Conservation (phyloP, 2,113 vertebrate species). For the Petrocephalus microphthalmus region DNA sequence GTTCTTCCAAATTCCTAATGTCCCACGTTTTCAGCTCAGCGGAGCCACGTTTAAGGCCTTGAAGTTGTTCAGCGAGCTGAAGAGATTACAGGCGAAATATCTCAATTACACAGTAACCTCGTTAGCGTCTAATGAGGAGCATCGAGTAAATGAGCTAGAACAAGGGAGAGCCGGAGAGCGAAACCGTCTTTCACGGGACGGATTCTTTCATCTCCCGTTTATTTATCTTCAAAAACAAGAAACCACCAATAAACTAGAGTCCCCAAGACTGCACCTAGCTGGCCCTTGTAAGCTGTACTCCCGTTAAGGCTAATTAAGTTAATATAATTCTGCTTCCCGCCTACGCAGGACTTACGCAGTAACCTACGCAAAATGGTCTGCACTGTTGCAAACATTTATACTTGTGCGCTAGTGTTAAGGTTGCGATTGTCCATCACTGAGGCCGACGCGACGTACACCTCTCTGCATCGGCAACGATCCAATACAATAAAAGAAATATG, state of each 20-base stretch:
- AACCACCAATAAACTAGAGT: neutral
- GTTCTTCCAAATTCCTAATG: neutral
- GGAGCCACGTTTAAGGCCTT: neutral
- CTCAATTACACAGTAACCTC: neutral
- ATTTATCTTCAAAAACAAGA: neutral
- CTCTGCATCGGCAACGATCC: neutral
- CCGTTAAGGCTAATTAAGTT: neutral
- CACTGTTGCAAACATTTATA: neutral
- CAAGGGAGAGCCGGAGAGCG: neutral
- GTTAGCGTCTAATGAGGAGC: neutral
- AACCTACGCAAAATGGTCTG: neutral
- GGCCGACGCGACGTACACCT: neutral
- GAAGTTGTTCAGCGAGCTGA: neutral
- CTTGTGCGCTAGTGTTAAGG: neutral
- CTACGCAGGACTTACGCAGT: accelerated
- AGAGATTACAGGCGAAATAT: neutral
- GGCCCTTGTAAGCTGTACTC: neutral
- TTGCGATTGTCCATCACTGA: neutral
- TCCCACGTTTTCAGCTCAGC: neutral
- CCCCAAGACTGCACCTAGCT: neutral
- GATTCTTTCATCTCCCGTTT: neutral
- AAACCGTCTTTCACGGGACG: neutral
- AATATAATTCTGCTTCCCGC: neutral
- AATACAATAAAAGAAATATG: too few relatives aligned
- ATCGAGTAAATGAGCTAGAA: neutral